These are phyloP conservation scores for Axis porcinus DNA, from an alignment of 2,113 vertebrate genomes.

Conservation along the genomic window DNA sequence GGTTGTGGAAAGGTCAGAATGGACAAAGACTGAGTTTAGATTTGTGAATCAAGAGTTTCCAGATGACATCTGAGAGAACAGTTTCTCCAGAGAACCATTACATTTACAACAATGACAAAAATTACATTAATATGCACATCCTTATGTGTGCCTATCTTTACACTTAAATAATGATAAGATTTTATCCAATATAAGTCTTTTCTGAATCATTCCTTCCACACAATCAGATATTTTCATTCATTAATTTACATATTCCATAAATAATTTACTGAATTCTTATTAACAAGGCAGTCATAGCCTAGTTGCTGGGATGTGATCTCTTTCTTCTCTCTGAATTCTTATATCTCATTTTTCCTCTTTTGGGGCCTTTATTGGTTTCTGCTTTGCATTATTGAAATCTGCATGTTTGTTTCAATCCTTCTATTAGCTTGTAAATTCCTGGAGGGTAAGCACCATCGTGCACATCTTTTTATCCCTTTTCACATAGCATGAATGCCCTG, in stretches of 20 bases:
- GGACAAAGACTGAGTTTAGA: not conserved
- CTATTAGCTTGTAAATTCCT: not conserved
- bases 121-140: not conserved
- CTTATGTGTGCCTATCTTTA: not conserved
- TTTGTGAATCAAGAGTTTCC: not conserved
- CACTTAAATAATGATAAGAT: not conserved
- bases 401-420: not conserved
- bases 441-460: not conserved
- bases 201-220: not conserved
- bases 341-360: not conserved
- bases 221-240: not conserved
- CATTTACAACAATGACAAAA: not conserved
- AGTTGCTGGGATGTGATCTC: not conserved
- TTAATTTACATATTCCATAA: not conserved
- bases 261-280: not conserved
- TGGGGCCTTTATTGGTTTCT: not conserved
- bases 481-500: not conserved
- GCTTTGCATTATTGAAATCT: not conserved
- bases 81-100: not conserved
- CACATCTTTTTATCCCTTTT: not conserved
- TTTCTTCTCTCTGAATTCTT: conserved; percentile 13
- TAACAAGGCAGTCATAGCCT: not conserved
- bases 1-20: not conserved
- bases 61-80: not conserved
- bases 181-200: not conserved